Evolutionary conservation across 2,113 vertebrate species (phyloP), one percentile per base, ranked within the genome.

Genomic region (Sisor rabdophorus): DNA sequence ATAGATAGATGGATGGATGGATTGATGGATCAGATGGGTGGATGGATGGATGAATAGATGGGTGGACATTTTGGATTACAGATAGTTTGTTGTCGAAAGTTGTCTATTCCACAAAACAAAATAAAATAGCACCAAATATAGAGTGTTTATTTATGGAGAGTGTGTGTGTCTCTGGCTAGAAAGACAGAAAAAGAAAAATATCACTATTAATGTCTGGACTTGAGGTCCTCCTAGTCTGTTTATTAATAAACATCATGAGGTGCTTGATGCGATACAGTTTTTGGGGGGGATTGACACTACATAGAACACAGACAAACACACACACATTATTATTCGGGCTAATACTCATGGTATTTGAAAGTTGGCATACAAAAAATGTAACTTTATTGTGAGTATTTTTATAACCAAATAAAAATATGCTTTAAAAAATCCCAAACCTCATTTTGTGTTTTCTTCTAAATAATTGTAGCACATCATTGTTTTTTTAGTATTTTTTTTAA

Each of bases 161-260:
- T 68, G 22, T 36, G 17, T 65, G 30, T 79, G 40, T 79, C 72
- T 79, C 54, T 61, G 58, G 73, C 24, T 19, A 59, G 63, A 69
- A 80, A 19, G 47, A 24, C 3, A 69, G 48, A 56, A 54, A 20
- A 40, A 40, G 24, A 44, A 28, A 16, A 17, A 17, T 1, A 28
- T 71, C 40, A 26, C 26, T 53, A 50, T 19, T 53, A 58, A 71
- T 68, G 72, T 36, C 58, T 63, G 58, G 22, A 26, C 44, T 8
- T 63, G 58, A n/a, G 56, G 50, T 32, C 59, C 73, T 75, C 44
- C 47, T 61, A 75, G 50, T 36, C 10, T 48, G 53, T 68, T 68
- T 76, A 28, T 68, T 55, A 76, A 68, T 76, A 76, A 40, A 22
- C 63, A 58, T 30, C 63, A 47, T 48, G 63, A 56, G 28, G 53